Percentiles rank a stretch among this genome's conserved stretches.
Conservation (phyloP, 2,113 vertebrate genomes). For the Hassar affinis region DNA sequence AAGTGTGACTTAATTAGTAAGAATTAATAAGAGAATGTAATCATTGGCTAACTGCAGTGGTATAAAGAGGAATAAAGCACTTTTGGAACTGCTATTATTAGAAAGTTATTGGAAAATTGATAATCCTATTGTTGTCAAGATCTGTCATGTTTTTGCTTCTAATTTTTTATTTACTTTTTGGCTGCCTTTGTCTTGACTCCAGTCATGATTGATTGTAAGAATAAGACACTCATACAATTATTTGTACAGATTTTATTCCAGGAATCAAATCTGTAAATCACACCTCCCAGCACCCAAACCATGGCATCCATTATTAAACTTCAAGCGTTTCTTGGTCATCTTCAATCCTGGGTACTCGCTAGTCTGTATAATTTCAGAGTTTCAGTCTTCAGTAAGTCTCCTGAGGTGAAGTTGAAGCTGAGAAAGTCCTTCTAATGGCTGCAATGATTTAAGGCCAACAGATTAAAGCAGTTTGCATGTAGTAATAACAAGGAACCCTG, state of each 20-base stretch:
- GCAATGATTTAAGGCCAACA: not conserved
- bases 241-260: not conserved
- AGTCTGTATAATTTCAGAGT: not conserved
- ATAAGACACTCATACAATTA: not conserved
- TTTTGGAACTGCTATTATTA: no score
- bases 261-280: not conserved
- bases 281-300: no score
- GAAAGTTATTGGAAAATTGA: not conserved
- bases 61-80: no score
- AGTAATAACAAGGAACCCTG: not conserved
- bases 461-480: not conserved
- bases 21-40: no score
- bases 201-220: not conserved
- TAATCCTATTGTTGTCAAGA: not conserved
- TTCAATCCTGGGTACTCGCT: not conserved
- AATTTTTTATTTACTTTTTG: not conserved
- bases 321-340: not conserved
- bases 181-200: not conserved
- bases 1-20: no score
- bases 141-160: not conserved
- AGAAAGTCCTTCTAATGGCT: not conserved
- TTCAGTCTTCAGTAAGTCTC: not conserved
- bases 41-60: no score
- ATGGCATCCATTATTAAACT: no score
- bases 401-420: not conserved